Evolutionary conservation across 2,113 vertebrate genomes (phyloP).

Genomic region (Hypomesus transpacificus): DNA sequence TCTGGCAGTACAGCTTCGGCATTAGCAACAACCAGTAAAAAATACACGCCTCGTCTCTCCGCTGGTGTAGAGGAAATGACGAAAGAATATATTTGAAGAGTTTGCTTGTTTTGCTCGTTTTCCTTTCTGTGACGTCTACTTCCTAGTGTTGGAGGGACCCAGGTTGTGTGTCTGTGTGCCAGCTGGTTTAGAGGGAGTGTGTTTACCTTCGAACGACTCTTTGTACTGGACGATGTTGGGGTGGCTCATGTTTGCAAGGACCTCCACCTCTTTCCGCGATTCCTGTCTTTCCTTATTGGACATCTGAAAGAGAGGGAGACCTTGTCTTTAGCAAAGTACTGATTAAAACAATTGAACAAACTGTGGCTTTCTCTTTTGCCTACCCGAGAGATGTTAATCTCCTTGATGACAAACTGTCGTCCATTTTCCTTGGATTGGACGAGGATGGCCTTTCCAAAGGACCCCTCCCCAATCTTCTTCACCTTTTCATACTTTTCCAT

Average conservation of each 20-base stretch:
- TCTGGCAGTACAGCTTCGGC: too few species aligned
- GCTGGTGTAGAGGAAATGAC: too few species aligned
- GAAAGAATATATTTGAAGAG: constrained; percentile 8
- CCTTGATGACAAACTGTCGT: constrained; percentile 95
- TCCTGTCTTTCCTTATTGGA: constrained; percentile 94
- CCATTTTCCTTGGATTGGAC: constrained; percentile 87
- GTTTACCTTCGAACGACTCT: constrained; percentile 97
- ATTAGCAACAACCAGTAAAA: too few species aligned
- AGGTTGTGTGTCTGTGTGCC: not conserved
- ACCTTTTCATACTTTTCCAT: constrained; percentile 95
- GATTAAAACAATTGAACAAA: not conserved
- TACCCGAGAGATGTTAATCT: constrained; percentile 94
- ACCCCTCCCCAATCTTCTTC: constrained; percentile 95
- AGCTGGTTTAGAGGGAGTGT: not conserved
- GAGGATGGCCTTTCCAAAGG: constrained; percentile 94
- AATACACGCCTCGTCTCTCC: too few species aligned
- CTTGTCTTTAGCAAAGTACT: not conserved
- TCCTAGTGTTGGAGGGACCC: not conserved
- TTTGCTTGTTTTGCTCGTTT: constrained; percentile 2
- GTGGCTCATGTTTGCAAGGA: constrained; percentile 98
- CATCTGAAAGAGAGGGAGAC: constrained; percentile 76
- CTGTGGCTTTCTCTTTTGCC: constrained; percentile 29
- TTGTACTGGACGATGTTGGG: constrained; percentile 95
- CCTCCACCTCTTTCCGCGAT: constrained; percentile 92
- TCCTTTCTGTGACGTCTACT: not conserved